Evolutionary conservation across 2,113 vertebrate species (phyloP).

Genomic region (Lichenostomus cassidix): DNA sequence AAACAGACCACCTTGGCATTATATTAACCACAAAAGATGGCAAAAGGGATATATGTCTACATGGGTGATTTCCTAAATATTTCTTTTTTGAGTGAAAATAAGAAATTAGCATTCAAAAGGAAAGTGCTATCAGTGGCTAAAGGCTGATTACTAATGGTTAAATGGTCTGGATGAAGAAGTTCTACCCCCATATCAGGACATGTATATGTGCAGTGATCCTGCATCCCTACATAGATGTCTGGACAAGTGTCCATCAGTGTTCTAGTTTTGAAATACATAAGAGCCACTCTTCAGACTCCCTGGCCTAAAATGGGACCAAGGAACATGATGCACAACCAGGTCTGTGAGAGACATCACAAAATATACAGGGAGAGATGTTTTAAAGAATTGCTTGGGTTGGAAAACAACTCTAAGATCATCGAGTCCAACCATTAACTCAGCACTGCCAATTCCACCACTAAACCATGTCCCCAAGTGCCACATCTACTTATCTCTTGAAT

Average conservation of each 20-base stretch:
- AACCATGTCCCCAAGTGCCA: not conserved
- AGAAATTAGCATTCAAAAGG: not conserved
- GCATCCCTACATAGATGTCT: not conserved
- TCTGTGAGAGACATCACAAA: not conserved
- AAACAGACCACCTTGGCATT: not conserved
- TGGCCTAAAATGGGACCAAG: not conserved
- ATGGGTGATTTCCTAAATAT: not conserved
- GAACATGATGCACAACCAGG: not conserved
- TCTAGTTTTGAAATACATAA: not conserved
- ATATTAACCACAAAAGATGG: not conserved
- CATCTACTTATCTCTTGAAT: not conserved
- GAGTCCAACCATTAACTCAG: not conserved
- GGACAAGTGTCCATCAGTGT: too few species aligned
- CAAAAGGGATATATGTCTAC: not conserved
- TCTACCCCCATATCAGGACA: fast-evolving
- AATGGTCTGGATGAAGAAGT: not conserved
- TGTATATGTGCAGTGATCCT: not conserved
- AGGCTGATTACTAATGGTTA: not conserved
- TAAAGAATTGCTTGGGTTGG: not conserved
- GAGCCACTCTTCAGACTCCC: not conserved
- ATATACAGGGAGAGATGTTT: not conserved
- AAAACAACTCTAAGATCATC: not conserved
- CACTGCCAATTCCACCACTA: not conserved
- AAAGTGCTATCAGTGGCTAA: not conserved
- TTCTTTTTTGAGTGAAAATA: not conserved